phyloP scores from a whole-genome alignment of 2,113 vertebrate genomes.

The Meleagris gallopavo region DNA sequence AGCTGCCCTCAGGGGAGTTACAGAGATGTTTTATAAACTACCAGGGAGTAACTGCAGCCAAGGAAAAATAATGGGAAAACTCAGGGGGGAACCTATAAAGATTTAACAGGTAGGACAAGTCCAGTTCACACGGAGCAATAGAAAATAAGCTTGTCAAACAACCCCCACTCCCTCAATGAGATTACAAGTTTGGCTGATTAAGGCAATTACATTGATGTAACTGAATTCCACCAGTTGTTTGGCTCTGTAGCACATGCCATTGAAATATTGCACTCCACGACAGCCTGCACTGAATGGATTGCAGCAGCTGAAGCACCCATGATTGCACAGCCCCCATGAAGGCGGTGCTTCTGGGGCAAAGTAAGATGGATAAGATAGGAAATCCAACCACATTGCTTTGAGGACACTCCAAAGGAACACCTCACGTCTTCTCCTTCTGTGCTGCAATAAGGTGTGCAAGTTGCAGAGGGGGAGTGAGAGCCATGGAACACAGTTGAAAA shows the following conservation, averaged over 20 bases:
- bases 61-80: background rate
- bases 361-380: too few relatives aligned
- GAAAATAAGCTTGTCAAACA: background rate
- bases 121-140: background rate
- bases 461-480: background rate
- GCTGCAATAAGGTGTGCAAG: background rate
- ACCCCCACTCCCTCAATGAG: background rate
- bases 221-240: background rate
- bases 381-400: background rate
- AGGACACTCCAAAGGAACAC: background rate
- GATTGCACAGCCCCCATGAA: background rate
- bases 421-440: background rate
- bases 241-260: background rate
- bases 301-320: background rate
- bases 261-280: background rate
- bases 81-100: rapidly evolving
- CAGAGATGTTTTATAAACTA: background rate
- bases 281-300: background rate
- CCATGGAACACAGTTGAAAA: background rate
- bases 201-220: background rate
- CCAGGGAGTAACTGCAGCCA: background rate
- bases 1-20: background rate
- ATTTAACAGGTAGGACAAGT: background rate
- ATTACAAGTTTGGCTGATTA: background rate
- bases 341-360: background rate